Percentiles rank a stretch among this genome's conserved stretches.
These are phyloP conservation scores for Tigriopus californicus DNA, from an alignment of 2,888 invertebrate genomes.

Conservation along the genomic window DNA sequence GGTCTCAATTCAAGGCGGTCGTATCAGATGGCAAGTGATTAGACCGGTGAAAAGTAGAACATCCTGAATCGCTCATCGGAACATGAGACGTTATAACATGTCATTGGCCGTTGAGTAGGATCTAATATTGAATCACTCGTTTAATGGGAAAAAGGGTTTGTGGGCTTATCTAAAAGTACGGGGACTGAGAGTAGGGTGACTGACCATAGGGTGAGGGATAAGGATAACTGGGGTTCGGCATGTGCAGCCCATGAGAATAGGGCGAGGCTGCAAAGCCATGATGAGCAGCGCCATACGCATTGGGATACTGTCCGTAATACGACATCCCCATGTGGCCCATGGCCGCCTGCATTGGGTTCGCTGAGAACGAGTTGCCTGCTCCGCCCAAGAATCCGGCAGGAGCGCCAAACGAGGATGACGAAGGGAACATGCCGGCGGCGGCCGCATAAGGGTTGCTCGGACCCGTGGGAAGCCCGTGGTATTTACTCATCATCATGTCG, in stretches of 20 bases:
- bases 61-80: background rate
- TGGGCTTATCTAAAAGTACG: constrained; percentile 22
- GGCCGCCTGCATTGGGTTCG: background rate
- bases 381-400: background rate
- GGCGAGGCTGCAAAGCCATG: constrained; percentile 21
- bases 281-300: constrained; percentile 5
- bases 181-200: constrained; percentile 24
- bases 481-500: background rate
- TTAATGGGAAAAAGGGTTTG: no score
- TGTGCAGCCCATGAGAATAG: constrained; percentile 39
- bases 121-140: no score
- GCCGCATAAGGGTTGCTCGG: background rate
- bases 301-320: constrained; percentile 26
- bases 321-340: constrained; percentile 3
- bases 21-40: no score
- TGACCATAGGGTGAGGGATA: constrained; percentile 33
- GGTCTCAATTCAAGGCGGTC: no score
- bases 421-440: background rate
- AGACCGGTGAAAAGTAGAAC: background rate
- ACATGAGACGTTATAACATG: background rate
- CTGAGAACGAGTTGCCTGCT: background rate
- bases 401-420: background rate
- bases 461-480: background rate
- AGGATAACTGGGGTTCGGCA: constrained; percentile 49
- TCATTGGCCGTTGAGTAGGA: no score